A percentile compares a stretch with the other conserved stretches of the same genome.
These are phyloP conservation scores for Xylocopa sonorina DNA, from an alignment of 1,140 invertebrate species.

Conservation along the genomic window DNA sequence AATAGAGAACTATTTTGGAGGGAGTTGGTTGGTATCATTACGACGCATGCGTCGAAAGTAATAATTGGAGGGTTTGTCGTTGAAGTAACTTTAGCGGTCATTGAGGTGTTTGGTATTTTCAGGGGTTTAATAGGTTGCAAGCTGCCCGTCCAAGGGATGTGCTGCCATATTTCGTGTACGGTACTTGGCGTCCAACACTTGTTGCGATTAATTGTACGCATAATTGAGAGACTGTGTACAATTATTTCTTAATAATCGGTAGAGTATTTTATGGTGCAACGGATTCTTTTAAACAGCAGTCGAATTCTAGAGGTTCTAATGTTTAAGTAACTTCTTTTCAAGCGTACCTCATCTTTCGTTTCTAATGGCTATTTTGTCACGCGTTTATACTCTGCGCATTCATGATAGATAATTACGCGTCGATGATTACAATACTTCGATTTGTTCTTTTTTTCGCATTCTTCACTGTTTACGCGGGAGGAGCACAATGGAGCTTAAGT, in stretches of 20 bases:
- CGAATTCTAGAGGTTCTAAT: too few species aligned
- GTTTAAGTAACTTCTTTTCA: too few species aligned
- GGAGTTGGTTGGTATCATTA: too few species aligned
- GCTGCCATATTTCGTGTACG: background rate
- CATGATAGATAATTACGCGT: background rate
- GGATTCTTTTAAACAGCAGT: too few species aligned
- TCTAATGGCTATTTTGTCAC: too few species aligned
- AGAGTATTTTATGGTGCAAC: too few species aligned
- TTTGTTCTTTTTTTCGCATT: background rate
- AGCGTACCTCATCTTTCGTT: too few species aligned
- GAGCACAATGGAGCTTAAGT: constrained; percentile 9
- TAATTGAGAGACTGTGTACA: too few species aligned
- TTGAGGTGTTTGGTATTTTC: background rate
- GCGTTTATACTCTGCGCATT: background rate
- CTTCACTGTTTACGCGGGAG: background rate
- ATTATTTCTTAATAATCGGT: too few species aligned
- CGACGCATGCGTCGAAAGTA: background rate
- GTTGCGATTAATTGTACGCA: too few species aligned
- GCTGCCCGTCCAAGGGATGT: accelerated
- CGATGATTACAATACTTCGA: background rate
- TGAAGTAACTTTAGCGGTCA: background rate
- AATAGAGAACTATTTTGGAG: background rate
- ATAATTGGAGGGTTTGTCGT: background rate
- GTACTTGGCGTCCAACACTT: too few species aligned
- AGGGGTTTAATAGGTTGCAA: too few species aligned